Conservation (phyloP, 2,888 invertebrate species). For the Nesidiocoris tenuis region DNA sequence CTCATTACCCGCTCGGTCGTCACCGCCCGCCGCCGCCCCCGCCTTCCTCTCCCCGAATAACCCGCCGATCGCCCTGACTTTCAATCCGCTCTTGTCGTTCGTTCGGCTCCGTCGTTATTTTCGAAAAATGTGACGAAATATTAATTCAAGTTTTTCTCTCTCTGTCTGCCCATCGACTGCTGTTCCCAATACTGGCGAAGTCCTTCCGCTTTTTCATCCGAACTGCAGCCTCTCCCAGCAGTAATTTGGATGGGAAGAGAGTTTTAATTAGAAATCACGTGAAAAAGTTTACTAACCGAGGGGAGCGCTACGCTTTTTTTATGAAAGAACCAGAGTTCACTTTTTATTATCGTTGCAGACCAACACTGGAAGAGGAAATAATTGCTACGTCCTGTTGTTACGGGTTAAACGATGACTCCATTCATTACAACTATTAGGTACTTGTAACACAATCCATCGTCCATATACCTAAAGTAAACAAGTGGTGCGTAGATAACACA, state of each 20-base stretch:
- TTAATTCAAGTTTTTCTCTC: slow-evolving; percentile 22
- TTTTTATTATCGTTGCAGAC: background rate
- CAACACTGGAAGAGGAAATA: background rate
- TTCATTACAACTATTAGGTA: too few species aligned
- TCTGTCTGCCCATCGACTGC: too few species aligned
- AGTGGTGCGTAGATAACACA: too few species aligned
- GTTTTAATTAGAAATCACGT: slow-evolving; percentile 9
- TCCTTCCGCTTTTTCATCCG: background rate
- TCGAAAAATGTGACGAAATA: slow-evolving; percentile 36
- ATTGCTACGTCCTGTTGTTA: background rate
- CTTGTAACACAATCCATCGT: too few species aligned
- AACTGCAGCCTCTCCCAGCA: background rate
- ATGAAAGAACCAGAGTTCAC: background rate
- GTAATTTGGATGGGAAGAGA: background rate
- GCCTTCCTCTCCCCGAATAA: background rate
- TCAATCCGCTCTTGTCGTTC: slow-evolving; percentile 31
- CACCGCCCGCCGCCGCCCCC: slow-evolving; percentile 25
- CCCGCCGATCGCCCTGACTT: slow-evolving; percentile 32
- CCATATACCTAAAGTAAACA: too few species aligned
- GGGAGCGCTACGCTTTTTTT: background rate
- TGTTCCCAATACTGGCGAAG: too few species aligned
- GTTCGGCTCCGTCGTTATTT: slow-evolving; percentile 17
- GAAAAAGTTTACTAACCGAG: background rate
- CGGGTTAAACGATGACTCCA: too few species aligned
- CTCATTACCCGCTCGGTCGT: slow-evolving; percentile 44